Percentiles rank a stretch among this genome's conserved stretches.
phyloP scores from a whole-genome alignment of 2,113 vertebrate species.

The Bubo blakistoni region DNA sequence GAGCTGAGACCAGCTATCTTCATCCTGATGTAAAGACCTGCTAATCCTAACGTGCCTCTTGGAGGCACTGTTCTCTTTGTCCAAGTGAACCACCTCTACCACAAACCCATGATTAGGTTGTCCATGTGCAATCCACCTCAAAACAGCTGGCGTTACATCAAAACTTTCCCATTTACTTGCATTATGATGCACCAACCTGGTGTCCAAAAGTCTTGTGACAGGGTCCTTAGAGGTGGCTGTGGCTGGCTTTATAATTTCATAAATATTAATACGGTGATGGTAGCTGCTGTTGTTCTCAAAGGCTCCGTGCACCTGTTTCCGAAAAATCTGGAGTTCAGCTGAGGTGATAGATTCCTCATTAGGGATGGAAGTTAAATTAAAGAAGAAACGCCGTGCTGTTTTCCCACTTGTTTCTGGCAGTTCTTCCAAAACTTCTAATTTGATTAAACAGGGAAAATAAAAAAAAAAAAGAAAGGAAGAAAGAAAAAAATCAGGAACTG shows the following conservation, averaged over 20 bases:
- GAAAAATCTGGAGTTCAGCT: conserved; percentile 94
- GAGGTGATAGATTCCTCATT: conserved; percentile 90
- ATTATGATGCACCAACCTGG: conserved; percentile 91
- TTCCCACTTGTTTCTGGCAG: conserved; percentile 86
- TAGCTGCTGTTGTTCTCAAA: conserved; percentile 74
- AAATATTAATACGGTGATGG: conserved; percentile 96
- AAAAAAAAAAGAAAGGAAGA: neutral
- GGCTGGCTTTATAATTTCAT: conserved; percentile 90
- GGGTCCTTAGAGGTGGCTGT: conserved; percentile 76
- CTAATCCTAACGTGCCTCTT: conserved; percentile 92
- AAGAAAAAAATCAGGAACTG: neutral
- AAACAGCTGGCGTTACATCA: conserved; percentile 91
- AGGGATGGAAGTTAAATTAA: conserved; percentile 94
- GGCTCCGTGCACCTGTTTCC: conserved; percentile 84
- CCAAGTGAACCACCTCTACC: conserved; percentile 91
- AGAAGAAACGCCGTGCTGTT: conserved; percentile 93
- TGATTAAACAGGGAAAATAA: conserved; percentile 8
- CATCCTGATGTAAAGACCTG: conserved; percentile 90
- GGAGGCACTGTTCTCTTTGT: conserved; percentile 71
- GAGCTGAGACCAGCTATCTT: conserved; percentile 89
- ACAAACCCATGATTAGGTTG: conserved; percentile 91
- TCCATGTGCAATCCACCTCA: conserved; percentile 89
- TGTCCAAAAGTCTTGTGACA: conserved; percentile 93
- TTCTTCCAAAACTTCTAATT: conserved; percentile 90
- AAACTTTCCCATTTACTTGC: conserved; percentile 95